These are phyloP conservation scores for Oncorhynchus keta DNA, from an alignment of 2,113 vertebrate genomes.

Conservation along the genomic window DNA sequence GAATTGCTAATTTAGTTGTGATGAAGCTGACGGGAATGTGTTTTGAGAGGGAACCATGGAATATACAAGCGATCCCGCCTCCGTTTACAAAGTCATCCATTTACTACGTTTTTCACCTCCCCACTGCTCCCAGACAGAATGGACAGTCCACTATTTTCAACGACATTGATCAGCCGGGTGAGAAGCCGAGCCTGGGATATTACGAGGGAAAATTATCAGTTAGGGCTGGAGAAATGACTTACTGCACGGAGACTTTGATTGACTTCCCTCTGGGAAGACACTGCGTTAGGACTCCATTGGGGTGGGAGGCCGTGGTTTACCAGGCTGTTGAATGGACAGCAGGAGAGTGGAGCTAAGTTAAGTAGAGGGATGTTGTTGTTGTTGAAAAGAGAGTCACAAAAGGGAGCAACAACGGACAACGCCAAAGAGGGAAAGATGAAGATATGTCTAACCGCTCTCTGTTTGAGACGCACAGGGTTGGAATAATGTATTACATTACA, in stretches of 20 bases:
- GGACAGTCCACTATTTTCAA: conserved; percentile 63
- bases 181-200: conserved; percentile 55
- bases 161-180: conserved; percentile 67
- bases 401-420: neutral
- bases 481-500: no score
- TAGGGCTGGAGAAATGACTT: conserved; percentile 50
- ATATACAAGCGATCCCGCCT: conserved; percentile 36
- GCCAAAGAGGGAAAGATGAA: no score
- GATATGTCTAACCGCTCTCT: neutral
- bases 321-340: neutral
- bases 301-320: neutral
- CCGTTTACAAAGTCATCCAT: conserved; percentile 65
- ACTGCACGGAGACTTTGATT: conserved; percentile 62
- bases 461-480: neutral
- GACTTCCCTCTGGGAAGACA: conserved; percentile 52
- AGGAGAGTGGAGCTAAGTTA: neutral
- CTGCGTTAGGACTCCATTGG: conserved; percentile 9
- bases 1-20: conserved; percentile 71
- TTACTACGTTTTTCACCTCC: conserved; percentile 55
- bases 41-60: conserved; percentile 38
- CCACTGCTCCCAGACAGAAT: conserved; percentile 38
- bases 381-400: neutral
- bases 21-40: conserved; percentile 36
- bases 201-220: conserved; percentile 68
- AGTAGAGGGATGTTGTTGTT: neutral